Conservation (phyloP, 2,888 invertebrate genomes). For the Ecliptopera silaceata region DNA sequence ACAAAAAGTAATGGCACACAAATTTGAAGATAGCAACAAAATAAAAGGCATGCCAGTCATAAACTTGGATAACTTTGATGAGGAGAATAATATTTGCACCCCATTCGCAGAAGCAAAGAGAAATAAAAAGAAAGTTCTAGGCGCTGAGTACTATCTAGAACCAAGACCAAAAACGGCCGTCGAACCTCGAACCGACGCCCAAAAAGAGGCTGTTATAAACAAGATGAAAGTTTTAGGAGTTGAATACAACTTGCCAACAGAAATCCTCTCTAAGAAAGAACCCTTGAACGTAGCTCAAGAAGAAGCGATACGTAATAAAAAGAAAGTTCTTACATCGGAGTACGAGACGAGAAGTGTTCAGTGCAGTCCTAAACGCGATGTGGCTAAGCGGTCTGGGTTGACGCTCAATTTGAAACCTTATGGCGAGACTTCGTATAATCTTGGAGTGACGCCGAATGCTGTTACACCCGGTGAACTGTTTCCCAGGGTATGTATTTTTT, state of each 20-base stretch:
- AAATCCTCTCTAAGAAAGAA: slow-evolving; percentile 45
- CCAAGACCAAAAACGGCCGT: slow-evolving; percentile 27
- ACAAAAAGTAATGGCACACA: slow-evolving; percentile 77
- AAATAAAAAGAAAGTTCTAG: slow-evolving; percentile 67
- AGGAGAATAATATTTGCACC: slow-evolving; percentile 61
- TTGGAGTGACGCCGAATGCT: slow-evolving; percentile 53
- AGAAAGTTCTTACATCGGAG: slow-evolving; percentile 52
- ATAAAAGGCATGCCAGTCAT: slow-evolving; percentile 42
- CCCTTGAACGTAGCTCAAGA: slow-evolving; percentile 66
- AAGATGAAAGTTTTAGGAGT: slow-evolving; percentile 84
- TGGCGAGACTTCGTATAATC: slow-evolving; percentile 45
- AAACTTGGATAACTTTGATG: slow-evolving; percentile 49
- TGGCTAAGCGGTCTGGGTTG: slow-evolving; percentile 56
- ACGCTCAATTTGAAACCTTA: slow-evolving; percentile 72
- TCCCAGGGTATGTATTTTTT: slow-evolving; percentile 61
- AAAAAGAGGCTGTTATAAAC: slow-evolving; percentile 84
- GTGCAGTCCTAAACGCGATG: slow-evolving; percentile 42
- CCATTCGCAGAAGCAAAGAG: slow-evolving; percentile 61
- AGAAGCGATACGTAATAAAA: slow-evolving; percentile 65
- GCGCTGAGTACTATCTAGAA: slow-evolving; percentile 53
- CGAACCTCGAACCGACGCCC: slow-evolving; percentile 69
- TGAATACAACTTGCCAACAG: slow-evolving; percentile 80
- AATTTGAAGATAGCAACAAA: slow-evolving; percentile 65
- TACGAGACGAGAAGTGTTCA: slow-evolving; percentile 43
- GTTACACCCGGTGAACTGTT: slow-evolving; percentile 73